Evolutionary conservation across 2,797 vertebrate species (phyloP), one percentile per base, ranked within the genome.

Genomic region (Amblyopsis hoosieri): DNA sequence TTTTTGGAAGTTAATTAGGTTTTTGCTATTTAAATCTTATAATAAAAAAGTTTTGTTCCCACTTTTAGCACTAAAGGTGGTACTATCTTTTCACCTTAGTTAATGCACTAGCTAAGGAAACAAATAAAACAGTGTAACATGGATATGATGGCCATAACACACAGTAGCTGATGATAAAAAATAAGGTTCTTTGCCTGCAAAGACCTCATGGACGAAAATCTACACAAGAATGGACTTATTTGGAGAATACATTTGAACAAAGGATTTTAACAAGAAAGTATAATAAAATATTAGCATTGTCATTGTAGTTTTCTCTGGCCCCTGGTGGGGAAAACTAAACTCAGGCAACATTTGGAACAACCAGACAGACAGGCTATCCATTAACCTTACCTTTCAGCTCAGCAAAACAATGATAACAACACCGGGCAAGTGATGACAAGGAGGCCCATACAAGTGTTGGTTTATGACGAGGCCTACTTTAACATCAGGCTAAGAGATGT

Each of bases 171-270:
- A 54, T 73, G 64, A 71, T 62, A 65, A 63, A 66, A 74, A 54
- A 67, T 61, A 71, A 72, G 67, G 59, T 71, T 82, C 90, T 90
- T 89, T 81, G 89, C 90, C 89, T 47, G 89, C 88, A 90, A 90
- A 92, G 86, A 82, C 84, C 69, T 60, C 33, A 64, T 70, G 64
- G 76, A 72, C 69, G 54, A 67, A 74, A 71, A 54, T 23, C 14
- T 65, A 54, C 33, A 64, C 61, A 62, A 57, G 45, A 49, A 29
- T 54, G 56, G 58, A 29, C 45, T 50, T 58, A 45, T 58, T 62
- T 49, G 45, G 67, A 45, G 61, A 67, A 71, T 73, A 14, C 23
- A 57, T 60, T 69, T 60, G 61, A 60, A 71, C 12, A 57, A 57
- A 29, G 42, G 72, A 4, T n/a, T 72, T 57, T 64, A 54, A 74